Evolutionary conservation across 2,797 vertebrate genomes (phyloP), one percentile per base, ranked within the genome.

Genomic region (Channa striata): DNA sequence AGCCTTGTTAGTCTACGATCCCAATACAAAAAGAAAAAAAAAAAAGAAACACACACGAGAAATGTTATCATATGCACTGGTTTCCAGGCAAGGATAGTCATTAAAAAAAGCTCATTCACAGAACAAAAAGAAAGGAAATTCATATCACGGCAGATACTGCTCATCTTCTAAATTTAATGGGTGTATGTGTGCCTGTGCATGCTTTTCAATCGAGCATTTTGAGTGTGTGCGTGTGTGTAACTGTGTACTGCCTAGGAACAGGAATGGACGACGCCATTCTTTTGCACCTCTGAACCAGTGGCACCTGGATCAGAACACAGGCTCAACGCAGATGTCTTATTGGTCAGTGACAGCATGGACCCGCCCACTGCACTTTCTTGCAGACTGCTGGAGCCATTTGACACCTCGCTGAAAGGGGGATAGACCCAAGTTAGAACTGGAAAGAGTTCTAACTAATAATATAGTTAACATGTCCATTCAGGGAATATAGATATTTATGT

Each of bases 61-160:
- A 86, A 89, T 84, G 66, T 91, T 92, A 93, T 93, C 86, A 91
- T 91, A 91, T 93, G 96, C 97, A 96, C 97, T 98, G 97, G 93
- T 96, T 98, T 97, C 97, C 97, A 99, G 97, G 97, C 95, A 94
- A 97, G 95, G 95, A 94, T 98, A 96, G 96, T 97, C 96, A 95
- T 97, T 92, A 81, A 95, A 96, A 95, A 97, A 98, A 97, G 96
- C 98, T 99, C 96, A 99, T 98, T 99, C 97, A 99, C 96, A 99
- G 97, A 99, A 99, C 97, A 99, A 99, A 99, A 84, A 99, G 95
- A 98, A 94, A 94, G 96, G 97, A 98, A 98, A 96, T 94, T 96
- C 94, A 98, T 97, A 96, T 95, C 95, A 97, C 97, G 97, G 98
- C 98, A 99, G 97, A 99, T 99, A 98, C 98, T 99, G 97, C 97